Evolutionary conservation across 2,113 vertebrate genomes (phyloP).

Genomic region (Galbula dea): DNA sequence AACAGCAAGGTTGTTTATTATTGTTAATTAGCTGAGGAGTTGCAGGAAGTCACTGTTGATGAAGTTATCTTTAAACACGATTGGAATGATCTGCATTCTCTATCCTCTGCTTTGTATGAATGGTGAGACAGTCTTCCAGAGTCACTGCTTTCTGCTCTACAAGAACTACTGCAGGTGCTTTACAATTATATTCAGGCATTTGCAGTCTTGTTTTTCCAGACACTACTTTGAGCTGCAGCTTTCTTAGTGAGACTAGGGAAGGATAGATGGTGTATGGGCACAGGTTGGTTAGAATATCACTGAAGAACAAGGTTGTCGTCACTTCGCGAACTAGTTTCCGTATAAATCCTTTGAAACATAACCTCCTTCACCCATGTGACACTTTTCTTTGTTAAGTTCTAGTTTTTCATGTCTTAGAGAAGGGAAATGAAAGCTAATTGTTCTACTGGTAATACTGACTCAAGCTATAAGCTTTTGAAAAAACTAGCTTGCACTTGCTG

Average conservation of each 20-base stretch:
- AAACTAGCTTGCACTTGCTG: background rate
- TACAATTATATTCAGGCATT: background rate
- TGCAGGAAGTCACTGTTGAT: background rate
- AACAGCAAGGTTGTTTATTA: background rate
- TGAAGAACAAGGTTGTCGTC: background rate
- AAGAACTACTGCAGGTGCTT: background rate
- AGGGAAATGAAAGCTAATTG: background rate
- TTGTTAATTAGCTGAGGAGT: slow-evolving; percentile 20
- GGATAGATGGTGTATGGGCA: background rate
- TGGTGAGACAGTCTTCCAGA: background rate
- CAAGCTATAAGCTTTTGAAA: background rate
- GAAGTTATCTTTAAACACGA: background rate
- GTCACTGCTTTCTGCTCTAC: background rate
- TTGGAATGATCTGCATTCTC: background rate
- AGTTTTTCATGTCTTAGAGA: background rate
- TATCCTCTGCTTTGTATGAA: background rate
- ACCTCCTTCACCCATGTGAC: background rate
- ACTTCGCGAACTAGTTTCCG: background rate
- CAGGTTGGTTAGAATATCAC: background rate
- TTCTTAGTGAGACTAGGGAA: background rate
- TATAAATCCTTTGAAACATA: background rate
- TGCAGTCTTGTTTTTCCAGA: background rate
- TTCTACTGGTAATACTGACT: background rate
- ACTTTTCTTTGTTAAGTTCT: background rate
- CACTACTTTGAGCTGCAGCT: background rate